Percentiles rank a stretch among this genome's conserved stretches.
phyloP scores from a whole-genome alignment of 2,888 invertebrate species.

The Xanthorhoe spadicearia region DNA sequence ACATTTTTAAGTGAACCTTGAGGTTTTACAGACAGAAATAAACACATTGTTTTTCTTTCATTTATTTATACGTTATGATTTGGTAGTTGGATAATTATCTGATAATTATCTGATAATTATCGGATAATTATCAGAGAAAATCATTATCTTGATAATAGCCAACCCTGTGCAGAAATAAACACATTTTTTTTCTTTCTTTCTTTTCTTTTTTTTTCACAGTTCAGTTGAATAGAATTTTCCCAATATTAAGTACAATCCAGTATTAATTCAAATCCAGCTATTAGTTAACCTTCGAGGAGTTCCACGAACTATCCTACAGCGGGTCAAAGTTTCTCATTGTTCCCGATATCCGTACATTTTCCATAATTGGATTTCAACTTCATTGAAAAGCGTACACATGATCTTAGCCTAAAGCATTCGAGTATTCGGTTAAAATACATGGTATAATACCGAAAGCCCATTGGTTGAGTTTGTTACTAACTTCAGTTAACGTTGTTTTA shows the following conservation, averaged over 20 bases:
- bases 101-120: too few species aligned
- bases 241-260: neutral
- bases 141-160: too few species aligned
- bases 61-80: too few species aligned
- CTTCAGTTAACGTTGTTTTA: too few species aligned
- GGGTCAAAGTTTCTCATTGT: conserved; percentile 14
- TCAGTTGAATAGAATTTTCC: neutral
- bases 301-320: neutral
- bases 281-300: conserved; percentile 3
- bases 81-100: too few species aligned
- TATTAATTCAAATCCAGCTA: conserved; percentile 1
- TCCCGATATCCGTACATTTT: conserved; percentile 14
- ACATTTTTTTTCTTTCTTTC: too few species aligned
- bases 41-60: too few species aligned
- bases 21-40: too few species aligned
- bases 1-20: too few species aligned
- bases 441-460: neutral
- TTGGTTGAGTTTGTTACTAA: neutral
- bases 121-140: too few species aligned
- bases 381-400: neutral
- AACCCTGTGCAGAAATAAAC: too few species aligned
- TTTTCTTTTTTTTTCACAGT: too few species aligned
- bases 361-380: conserved; percentile 17
- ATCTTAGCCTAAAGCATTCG: conserved; percentile 1
- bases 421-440: neutral